Evolutionary conservation across 1,140 invertebrate genomes (phyloP).

Genomic region (Drosophila littoralis): DNA sequence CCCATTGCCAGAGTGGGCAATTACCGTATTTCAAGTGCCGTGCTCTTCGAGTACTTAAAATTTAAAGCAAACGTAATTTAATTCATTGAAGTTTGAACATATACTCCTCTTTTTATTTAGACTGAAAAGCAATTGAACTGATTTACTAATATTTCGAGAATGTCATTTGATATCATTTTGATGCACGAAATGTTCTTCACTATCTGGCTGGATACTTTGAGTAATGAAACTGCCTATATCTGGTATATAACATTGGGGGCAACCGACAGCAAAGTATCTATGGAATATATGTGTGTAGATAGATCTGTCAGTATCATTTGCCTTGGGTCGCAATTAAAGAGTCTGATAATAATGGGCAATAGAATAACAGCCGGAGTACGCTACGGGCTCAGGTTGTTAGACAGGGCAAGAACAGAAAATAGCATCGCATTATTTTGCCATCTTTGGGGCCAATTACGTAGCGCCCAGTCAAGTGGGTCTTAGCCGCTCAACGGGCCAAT

Average conservation of each 20-base stretch:
- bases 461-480: constrained; percentile 31
- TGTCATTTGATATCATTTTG: background rate
- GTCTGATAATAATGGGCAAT: background rate
- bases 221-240: background rate
- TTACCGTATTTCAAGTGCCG: constrained; percentile 1
- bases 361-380: background rate
- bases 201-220: background rate
- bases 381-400: background rate
- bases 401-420: background rate
- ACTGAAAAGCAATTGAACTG: constrained; percentile 1
- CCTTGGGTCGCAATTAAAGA: background rate
- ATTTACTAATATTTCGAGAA: background rate
- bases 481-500: constrained; percentile 38
- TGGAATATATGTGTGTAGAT: background rate
- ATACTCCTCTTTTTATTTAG: background rate
- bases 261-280: background rate
- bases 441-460: constrained; percentile 44
- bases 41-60: background rate
- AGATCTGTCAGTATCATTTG: background rate
- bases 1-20: constrained; percentile 15
- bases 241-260: background rate
- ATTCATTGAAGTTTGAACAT: background rate
- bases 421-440: constrained; percentile 46
- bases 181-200: constrained; percentile 3
- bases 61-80: background rate